These are phyloP conservation scores for Volucella zonaria DNA, from an alignment of 2,888 invertebrate genomes.

Conservation along the genomic window DNA sequence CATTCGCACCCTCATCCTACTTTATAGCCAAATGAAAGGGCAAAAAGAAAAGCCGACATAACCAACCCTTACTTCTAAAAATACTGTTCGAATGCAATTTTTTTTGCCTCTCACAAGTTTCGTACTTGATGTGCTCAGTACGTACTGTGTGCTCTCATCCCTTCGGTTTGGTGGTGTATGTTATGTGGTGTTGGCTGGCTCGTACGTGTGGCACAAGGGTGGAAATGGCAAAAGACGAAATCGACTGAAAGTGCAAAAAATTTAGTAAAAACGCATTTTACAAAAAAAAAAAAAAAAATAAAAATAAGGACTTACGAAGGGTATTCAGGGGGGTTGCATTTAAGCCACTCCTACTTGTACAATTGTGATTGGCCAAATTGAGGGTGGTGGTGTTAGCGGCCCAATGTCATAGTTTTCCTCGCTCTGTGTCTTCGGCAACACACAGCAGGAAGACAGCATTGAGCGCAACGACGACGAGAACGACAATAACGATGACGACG, in stretches of 20 bases:
- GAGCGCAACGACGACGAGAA: conserved; percentile 1
- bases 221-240: conserved; percentile 27
- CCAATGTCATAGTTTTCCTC: conserved; percentile 70
- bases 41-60: conserved; percentile 18
- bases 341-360: conserved; percentile 72
- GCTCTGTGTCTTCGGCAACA: conserved; percentile 51
- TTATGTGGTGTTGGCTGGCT: conserved; percentile 17
- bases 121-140: conserved; percentile 23
- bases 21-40: not conserved
- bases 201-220: conserved; percentile 47
- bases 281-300: conserved; percentile 36
- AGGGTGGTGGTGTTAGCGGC: conserved; percentile 61
- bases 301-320: conserved; percentile 8
- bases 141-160: conserved; percentile 27
- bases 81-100: conserved; percentile 64
- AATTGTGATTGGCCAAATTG: conserved; percentile 71
- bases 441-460: conserved; percentile 46
- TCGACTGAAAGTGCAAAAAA: conserved; percentile 62
- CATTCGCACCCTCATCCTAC: conserved; percentile 54
- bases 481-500: not conserved
- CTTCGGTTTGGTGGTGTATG: conserved; percentile 47
- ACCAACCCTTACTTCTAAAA: conserved; percentile 46
- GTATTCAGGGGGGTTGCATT: conserved; percentile 54
- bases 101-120: conserved; percentile 31
- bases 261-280: conserved; percentile 67